phyloP scores from a whole-genome alignment of 2,888 invertebrate genomes.

The Lithodes maja region DNA sequence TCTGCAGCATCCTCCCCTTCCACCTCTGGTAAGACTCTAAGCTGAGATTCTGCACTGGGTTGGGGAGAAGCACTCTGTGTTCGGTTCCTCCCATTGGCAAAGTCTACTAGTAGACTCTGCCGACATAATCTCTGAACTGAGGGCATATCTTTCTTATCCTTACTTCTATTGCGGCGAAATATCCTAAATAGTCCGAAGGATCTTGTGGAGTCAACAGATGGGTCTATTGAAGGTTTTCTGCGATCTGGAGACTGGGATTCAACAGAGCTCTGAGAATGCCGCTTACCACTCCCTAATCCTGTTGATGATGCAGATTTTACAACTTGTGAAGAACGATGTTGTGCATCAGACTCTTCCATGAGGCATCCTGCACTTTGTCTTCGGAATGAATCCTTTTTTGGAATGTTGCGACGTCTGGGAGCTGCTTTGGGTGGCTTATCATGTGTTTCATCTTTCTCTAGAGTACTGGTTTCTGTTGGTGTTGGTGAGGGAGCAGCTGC shows the following conservation, averaged over 20 bases:
- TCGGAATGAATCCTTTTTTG: slow-evolving; percentile 65
- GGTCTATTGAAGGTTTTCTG: slow-evolving; percentile 57
- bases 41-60: slow-evolving; percentile 21
- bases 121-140: slow-evolving; percentile 66
- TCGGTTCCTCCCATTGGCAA: slow-evolving; percentile 52
- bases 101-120: slow-evolving; percentile 65
- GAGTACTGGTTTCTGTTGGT: slow-evolving; percentile 35
- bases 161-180: slow-evolving; percentile 59
- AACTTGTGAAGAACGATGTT: slow-evolving; percentile 48
- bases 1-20: slow-evolving; percentile 36
- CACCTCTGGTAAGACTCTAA: slow-evolving; percentile 17
- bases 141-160: slow-evolving; percentile 61
- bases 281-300: slow-evolving; percentile 26
- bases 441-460: slow-evolving; percentile 39
- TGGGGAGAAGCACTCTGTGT: slow-evolving; percentile 48
- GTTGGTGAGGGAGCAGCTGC: slow-evolving; percentile 27
- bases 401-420: slow-evolving; percentile 45
- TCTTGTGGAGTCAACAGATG: slow-evolving; percentile 41
- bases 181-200: slow-evolving; percentile 63
- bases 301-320: slow-evolving; percentile 66
- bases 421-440: slow-evolving; percentile 43
- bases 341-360: slow-evolving; percentile 37
- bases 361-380: slow-evolving; percentile 61
- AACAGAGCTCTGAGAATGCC: slow-evolving; percentile 40
- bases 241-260: slow-evolving; percentile 58